Conservation (phyloP, 1,140 invertebrate genomes). For the Lasioglossum baleicum region DNA sequence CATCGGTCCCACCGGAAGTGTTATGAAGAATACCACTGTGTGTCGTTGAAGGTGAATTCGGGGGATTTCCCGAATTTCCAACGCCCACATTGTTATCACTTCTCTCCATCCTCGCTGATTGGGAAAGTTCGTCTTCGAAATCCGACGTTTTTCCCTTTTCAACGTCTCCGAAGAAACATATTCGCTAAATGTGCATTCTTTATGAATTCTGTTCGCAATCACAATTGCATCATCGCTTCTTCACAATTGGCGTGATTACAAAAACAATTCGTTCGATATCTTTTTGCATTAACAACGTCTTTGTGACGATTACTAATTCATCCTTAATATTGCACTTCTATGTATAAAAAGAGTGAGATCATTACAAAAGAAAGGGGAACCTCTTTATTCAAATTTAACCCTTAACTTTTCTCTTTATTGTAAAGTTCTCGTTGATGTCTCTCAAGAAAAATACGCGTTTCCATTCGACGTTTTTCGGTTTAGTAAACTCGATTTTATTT, state of each 20-base stretch:
- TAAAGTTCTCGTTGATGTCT: neutral
- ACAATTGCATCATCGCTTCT: neutral
- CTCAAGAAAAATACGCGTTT: neutral
- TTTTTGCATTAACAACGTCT: neutral
- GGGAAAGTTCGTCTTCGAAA: constrained; percentile 11
- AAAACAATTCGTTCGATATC: neutral
- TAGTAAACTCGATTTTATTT: neutral
- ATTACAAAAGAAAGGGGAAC: neutral
- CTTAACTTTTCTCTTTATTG: neutral
- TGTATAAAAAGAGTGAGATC: no score
- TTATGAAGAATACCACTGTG: constrained; percentile 63
- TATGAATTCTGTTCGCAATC: neutral
- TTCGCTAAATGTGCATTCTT: neutral
- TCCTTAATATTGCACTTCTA: neutral
- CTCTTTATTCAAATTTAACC: neutral
- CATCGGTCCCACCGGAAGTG: constrained; percentile 66
- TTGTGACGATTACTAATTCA: neutral
- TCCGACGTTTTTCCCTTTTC: neutral
- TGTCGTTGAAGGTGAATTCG: constrained; percentile 66
- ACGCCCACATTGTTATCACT: constrained; percentile 63
- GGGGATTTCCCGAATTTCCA: constrained; percentile 66
- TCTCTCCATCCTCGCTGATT: constrained; percentile 66
- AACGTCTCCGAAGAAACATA: constrained; percentile 1
- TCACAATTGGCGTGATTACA: neutral
- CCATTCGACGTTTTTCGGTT: neutral